A percentile compares a stretch with the other conserved stretches of the same genome.
phyloP scores from a whole-genome alignment of 1,140 invertebrate species.

The Drosophila malerkotliana region DNA sequence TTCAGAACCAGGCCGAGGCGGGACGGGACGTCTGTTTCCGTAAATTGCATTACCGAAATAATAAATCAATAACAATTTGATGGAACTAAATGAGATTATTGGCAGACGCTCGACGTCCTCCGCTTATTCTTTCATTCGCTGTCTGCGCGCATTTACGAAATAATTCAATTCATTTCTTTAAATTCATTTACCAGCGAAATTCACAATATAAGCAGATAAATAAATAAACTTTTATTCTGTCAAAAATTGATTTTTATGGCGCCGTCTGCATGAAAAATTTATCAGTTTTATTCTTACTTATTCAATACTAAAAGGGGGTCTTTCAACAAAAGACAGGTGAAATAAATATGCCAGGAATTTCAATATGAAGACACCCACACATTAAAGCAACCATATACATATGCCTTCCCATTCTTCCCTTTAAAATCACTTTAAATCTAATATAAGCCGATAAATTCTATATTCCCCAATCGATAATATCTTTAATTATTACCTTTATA shows the following conservation, averaged over 20 bases:
- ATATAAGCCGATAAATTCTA: not conserved
- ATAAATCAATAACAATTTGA: slow-evolving; percentile 77
- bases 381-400: slow-evolving; percentile 4
- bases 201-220: slow-evolving; percentile 25
- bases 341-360: slow-evolving; percentile 27
- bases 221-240: slow-evolving; percentile 35
- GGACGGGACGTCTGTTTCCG: not conserved
- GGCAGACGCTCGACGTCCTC: slow-evolving; percentile 36
- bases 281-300: slow-evolving; percentile 40
- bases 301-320: slow-evolving; percentile 31
- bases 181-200: slow-evolving; percentile 48
- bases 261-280: slow-evolving; percentile 57
- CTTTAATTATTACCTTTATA: slow-evolving; percentile 6
- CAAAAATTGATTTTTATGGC: slow-evolving; percentile 64
- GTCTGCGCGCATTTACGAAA: slow-evolving; percentile 63
- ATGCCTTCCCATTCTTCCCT: not conserved
- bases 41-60: slow-evolving; percentile 79
- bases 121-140: slow-evolving; percentile 2
- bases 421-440: not conserved
- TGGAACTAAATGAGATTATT: slow-evolving; percentile 73
- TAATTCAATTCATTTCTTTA: slow-evolving; percentile 73
- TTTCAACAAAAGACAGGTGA: not conserved
- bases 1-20: slow-evolving; percentile 7
- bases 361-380: slow-evolving; percentile 13
- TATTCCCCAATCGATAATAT: slow-evolving; percentile 6